Evolutionary conservation across 2,797 vertebrate species (phyloP), one percentile per base, ranked within the genome.

Genomic region (Falco columbarius): DNA sequence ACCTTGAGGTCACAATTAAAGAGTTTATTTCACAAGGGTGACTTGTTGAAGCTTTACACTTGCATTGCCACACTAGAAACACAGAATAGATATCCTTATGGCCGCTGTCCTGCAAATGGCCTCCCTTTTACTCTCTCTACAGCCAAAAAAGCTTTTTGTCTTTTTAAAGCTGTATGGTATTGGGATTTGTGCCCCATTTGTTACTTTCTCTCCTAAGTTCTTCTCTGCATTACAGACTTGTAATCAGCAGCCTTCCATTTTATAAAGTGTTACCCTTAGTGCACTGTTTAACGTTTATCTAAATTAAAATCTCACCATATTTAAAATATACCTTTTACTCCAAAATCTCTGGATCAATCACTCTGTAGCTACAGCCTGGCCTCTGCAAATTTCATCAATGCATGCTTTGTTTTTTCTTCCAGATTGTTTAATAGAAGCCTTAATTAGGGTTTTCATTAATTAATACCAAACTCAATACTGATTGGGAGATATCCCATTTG

Each of bases 281-380:
- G 68, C 82, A 72, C 72, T 92, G 80, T 88, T 95, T 83, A 92
- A 80, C 73, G 86, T 91, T 92, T 95, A 97, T 97, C 96, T 97
- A 96, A 97, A 97, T 97, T 96, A 97, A 97, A 97, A 97, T 97
- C 95, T 96, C 62, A 75, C 52, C 36, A 90, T 92, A 56, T 91
- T 96, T 95, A 92, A 95, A 95, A 89, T 88, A 70, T 95, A 83
- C 76, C 46, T 95, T 72, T 92, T 93, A 36, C 54, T 93, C 67
- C 58, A 86, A 68, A 81, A 88, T 87, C 71, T 93, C 89, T 79
- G 71, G 89, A 93, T 96, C 94, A 89, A 72, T 95, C 85, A 92
- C 86, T 79, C 66, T 77, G 56, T 85, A 95, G 38, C 86, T 92
- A 81, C 76, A 74, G 61, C 54, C 72, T 77, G 63, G 46, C 68